Evolutionary conservation across 2,113 vertebrate species (phyloP), one percentile per base, ranked within the genome.

Genomic region (Syngnathoides biaculeatus): DNA sequence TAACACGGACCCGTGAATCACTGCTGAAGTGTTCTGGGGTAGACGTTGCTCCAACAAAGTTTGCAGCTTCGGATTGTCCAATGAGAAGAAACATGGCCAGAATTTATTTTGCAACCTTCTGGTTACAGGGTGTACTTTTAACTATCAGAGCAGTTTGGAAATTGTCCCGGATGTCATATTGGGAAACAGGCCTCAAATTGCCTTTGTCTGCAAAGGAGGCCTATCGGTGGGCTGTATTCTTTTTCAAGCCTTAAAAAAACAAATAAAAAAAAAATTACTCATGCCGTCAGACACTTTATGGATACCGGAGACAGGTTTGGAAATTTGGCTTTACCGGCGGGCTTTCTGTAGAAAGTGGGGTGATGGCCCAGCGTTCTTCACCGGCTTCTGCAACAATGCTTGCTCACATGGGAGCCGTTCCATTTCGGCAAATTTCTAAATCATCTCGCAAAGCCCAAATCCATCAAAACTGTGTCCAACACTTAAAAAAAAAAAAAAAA

Each of bases 251-350:
- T 19, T 57, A 30, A 3, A 15, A 24, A 15, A 24, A 17, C 55
- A 27, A 27, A 56, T 8, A 13, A 27, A 30, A 17, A 0, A 30
- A 22, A 10, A 11, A 8, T 3, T 15, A 4, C 13, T 4, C 13
- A 2, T 4, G 7, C 14, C 6, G 14, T 57, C 55, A 19, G 27
- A 57, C 65, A 60, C 69, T 66, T 66, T 59, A 53, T 63, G 72
- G 81, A 82, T 57, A 68, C 45, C 57, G 50, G 15, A 38, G 19
- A 15, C 9, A 15, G 58, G 68, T 86, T 80, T 76, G n/a, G 72
- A 78, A 79, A 81, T 64, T 5, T 24, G 7, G 2, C 13, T 2
- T 42, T 26, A n/a, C 60, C 40, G 43, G 14, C 2, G 26, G 45
- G 19, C 56, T 4, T 40, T 13, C 30, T 70, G 71, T 68, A 38